Evolutionary conservation across 2,888 invertebrate genomes (phyloP).

Genomic region (Quadriops clusia): DNA sequence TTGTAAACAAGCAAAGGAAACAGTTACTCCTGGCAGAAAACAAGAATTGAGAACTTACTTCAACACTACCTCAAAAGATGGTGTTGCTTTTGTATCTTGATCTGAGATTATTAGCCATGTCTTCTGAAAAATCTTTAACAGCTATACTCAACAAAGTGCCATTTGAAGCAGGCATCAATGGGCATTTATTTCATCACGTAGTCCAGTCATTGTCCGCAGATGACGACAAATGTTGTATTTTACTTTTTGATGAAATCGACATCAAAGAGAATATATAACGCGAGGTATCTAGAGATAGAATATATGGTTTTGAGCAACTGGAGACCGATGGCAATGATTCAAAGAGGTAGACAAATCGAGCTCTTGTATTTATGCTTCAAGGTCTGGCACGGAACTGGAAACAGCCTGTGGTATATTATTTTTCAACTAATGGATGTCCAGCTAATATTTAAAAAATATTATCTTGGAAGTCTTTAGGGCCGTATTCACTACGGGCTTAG

Average conservation of each 20-base stretch:
- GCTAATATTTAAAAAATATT: conserved; percentile 1
- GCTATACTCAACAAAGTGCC: conserved; percentile 12
- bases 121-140: conserved; percentile 9
- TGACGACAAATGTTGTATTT: conserved; percentile 11
- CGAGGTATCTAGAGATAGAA: not conserved
- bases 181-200: conserved; percentile 14
- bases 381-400: conserved; percentile 6
- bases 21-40: no score
- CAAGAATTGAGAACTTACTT: no score
- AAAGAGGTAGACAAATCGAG: conserved; percentile 1
- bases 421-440: conserved; percentile 5
- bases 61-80: no score
- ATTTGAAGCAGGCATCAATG: conserved; percentile 13
- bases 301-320: conserved; percentile 4
- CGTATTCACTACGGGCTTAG: not conserved
- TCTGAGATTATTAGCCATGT: no score
- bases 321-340: conserved; percentile 2
- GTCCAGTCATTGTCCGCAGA: conserved; percentile 3
- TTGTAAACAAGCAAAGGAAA: no score
- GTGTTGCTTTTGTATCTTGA: no score
- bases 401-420: conserved; percentile 9
- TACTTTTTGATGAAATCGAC: conserved; percentile 13
- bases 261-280: conserved; percentile 7
- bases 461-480: conserved; percentile 3
- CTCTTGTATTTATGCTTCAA: conserved; percentile 9